Evolutionary conservation across 2,888 invertebrate genomes (phyloP), one percentile per base, ranked within the genome.

Genomic region (Sphaerolaimus hirsutus): DNA sequence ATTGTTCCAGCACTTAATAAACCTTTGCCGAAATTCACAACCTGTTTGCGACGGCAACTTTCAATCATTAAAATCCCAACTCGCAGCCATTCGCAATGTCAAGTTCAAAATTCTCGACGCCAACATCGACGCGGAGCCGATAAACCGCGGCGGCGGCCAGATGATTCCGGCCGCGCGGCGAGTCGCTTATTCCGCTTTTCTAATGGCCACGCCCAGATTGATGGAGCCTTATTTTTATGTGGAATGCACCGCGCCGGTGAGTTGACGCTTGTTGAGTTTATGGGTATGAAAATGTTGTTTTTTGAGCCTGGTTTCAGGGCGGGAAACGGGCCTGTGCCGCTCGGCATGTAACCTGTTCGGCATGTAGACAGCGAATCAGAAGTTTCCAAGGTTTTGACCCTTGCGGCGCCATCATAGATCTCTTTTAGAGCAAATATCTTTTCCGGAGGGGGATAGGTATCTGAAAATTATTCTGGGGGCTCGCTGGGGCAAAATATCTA

Each of bases 141-240:
- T 97, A 52, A 89, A 97, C 66, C 71, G 97, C 42, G 93, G 93
- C 50, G 93, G 93, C 53, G 86, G 78, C 45, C 78, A 79, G 65
- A 75, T 79, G 45, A 87, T 86, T 64, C 84, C 86, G 4, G 86
- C 86, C 2, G 80, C 86, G 0, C 71, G 84, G 50, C 70, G 93
- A 68, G 97, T 97, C 26, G 93, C 97, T 0, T 97, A 99, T 67
- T 97, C 97, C 0, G 93, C 97, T 0, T 97, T 99, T 68, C 70
- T 99, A 46, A 89, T 93, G 91, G 97, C 97, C 4, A 97, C 97
- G 0, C 97, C 97, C 0, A 76, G 97, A 1, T 71, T 97, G 41
- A 97, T 99, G 97, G 97, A 97, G 66, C 97, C 97, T 0, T 97
- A 99, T 64, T 68, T 87, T 54, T 89, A 89, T 68, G 93, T 97